Evolutionary conservation across 2,113 vertebrate genomes (phyloP).

Genomic region (Chaetodon auriga): DNA sequence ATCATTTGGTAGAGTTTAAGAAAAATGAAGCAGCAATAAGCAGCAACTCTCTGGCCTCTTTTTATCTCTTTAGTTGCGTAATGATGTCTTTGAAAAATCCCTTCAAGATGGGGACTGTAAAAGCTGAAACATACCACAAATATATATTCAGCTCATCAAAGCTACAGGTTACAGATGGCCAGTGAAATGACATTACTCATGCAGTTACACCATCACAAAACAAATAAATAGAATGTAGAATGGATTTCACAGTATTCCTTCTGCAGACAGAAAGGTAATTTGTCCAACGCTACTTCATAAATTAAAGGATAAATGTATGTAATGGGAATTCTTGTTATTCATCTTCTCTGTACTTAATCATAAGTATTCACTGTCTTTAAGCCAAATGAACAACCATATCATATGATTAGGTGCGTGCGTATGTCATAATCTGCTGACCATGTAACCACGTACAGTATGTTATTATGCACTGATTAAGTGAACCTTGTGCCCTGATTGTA

Average conservation of each 20-base stretch:
- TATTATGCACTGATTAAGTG: no score
- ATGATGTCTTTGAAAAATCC: slow-evolving; percentile 7
- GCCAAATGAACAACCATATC: no score
- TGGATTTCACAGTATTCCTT: background rate
- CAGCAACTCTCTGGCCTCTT: background rate
- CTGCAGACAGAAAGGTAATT: background rate
- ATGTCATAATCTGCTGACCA: no score
- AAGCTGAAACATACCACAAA: background rate
- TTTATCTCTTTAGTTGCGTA: background rate
- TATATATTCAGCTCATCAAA: background rate
- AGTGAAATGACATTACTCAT: slow-evolving; percentile 6
- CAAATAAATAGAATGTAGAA: background rate
- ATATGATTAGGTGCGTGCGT: no score
- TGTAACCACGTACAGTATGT: no score
- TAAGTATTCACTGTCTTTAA: no score
- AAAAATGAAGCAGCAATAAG: background rate
- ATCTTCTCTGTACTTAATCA: no score
- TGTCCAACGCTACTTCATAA: background rate
- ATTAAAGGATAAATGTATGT: background rate
- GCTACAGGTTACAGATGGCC: background rate
- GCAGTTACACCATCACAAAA: background rate
- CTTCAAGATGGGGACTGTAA: background rate
- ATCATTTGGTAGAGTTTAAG: slow-evolving; percentile 7
- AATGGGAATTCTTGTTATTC: no score
- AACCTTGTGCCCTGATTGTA: no score